Evolutionary conservation across 2,888 invertebrate species (phyloP).

Genomic region (Omphaloscelis lunosa): DNA sequence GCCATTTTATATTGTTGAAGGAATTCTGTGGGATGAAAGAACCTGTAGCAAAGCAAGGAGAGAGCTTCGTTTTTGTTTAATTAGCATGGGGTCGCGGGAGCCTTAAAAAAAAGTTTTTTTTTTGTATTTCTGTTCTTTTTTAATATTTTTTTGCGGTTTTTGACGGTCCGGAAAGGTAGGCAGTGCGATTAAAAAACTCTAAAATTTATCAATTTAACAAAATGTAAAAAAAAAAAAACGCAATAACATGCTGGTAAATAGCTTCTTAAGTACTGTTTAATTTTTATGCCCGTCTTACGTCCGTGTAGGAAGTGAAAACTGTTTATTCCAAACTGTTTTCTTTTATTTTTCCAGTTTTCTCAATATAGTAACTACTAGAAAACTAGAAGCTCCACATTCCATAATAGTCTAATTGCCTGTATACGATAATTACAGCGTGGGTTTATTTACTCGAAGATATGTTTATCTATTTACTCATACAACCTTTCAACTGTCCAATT

Average conservation of each 20-base stretch:
- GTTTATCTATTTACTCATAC: constrained; percentile 52
- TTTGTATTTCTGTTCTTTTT: not conserved
- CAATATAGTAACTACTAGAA: constrained; percentile 1
- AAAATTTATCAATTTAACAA: not conserved
- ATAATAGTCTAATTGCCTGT: constrained; percentile 57
- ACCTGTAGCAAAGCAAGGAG: not conserved
- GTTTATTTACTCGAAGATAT: constrained; percentile 47
- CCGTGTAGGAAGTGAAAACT: constrained; percentile 10
- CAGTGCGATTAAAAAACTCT: not conserved
- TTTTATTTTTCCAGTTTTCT: constrained; percentile 51
- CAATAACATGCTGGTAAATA: not conserved
- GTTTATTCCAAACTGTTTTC: not conserved
- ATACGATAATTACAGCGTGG: constrained; percentile 51
- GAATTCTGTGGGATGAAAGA: constrained; percentile 13
- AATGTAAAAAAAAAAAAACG: too few relatives aligned
- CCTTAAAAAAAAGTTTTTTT: not conserved
- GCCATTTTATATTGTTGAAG: constrained; percentile 35
- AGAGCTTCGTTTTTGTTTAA: not conserved
- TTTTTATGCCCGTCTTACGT: not conserved
- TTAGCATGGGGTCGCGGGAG: not conserved
- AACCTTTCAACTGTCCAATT: constrained; percentile 64
- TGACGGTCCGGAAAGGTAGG: too few relatives aligned
- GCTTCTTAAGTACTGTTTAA: not conserved
- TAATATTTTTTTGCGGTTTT: not conserved
- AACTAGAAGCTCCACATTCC: constrained; percentile 48